Percentiles rank a stretch among this genome's conserved stretches.
Conservation (phyloP, 2,797 vertebrate species). For the Podargus strigoides region DNA sequence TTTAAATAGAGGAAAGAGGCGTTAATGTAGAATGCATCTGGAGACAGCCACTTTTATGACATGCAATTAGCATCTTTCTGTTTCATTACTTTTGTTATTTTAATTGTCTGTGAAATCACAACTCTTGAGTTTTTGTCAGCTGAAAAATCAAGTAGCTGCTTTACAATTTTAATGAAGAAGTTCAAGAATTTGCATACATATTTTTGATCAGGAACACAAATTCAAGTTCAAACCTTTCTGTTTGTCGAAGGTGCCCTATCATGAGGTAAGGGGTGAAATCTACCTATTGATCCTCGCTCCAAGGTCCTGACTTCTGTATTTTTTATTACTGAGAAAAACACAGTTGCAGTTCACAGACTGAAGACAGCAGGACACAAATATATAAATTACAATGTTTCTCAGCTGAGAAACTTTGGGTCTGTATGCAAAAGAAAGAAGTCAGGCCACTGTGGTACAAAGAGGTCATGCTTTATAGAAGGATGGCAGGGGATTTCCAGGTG, state of each 20-base stretch:
- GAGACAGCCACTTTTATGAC: slow-evolving; percentile 19
- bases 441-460: not conserved
- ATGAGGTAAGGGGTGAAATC: not conserved
- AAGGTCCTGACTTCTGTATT: not conserved
- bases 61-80: not conserved
- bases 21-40: not conserved
- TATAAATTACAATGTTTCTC: not conserved
- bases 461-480: not conserved
- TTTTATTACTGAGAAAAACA: not conserved
- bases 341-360: not conserved
- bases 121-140: not conserved
- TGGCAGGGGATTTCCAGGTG: not conserved
- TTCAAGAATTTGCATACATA: not conserved
- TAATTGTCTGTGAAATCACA: no score
- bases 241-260: not conserved
- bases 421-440: not conserved
- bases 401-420: not conserved
- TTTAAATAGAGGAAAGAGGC: not conserved
- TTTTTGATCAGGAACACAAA: slow-evolving; percentile 18
- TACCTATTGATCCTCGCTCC: not conserved
- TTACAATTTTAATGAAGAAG: slow-evolving; percentile 15
- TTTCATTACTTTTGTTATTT: slow-evolving; percentile 36
- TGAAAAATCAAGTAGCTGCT: slow-evolving; percentile 4
- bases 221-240: not conserved
- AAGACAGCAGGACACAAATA: not conserved